A percentile compares a stretch with the other conserved stretches of the same genome.
Evolutionary conservation across 2,113 vertebrate species (phyloP).

Genomic region (Tetrax tetrax): DNA sequence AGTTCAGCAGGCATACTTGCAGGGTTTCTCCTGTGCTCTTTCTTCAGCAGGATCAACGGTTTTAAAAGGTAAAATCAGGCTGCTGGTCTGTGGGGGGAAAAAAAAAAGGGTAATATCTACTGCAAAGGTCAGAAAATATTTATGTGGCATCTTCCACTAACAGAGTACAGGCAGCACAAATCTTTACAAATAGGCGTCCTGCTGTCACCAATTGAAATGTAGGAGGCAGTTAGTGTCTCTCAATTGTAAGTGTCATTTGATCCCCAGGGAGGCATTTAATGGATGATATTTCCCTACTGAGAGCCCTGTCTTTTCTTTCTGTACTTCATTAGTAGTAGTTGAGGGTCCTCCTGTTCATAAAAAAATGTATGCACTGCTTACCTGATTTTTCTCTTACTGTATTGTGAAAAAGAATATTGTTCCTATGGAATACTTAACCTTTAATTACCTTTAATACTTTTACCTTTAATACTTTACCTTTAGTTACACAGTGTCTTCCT

Average conservation of each 20-base stretch:
- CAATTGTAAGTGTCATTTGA: slow-evolving; percentile 48
- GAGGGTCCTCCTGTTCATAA: slow-evolving; percentile 25
- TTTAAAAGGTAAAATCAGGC: not conserved
- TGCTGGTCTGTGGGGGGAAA: not conserved
- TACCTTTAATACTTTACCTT: not conserved
- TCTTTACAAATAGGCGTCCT: slow-evolving; percentile 42
- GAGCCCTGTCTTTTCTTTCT: slow-evolving; percentile 18
- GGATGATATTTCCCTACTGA: slow-evolving; percentile 48
- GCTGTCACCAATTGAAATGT: slow-evolving; percentile 32
- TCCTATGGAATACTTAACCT: not conserved
- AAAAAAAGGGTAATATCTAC: not conserved
- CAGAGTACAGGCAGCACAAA: slow-evolving; percentile 5
- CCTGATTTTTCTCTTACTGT: not conserved
- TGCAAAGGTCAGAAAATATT: slow-evolving; percentile 51
- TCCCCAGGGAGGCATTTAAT: slow-evolving; percentile 53
- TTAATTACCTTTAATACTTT: not conserved
- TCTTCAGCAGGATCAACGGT: not conserved
- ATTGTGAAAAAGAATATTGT: not conserved
- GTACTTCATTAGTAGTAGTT: slow-evolving; percentile 38
- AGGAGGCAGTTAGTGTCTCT: slow-evolving; percentile 38
- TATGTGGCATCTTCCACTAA: slow-evolving; percentile 16
- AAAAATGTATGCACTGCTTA: slow-evolving; percentile 34
- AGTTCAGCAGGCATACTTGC: not conserved
- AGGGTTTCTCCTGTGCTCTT: not conserved
- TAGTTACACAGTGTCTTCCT: fast-evolving